phyloP scores from a whole-genome alignment of 2,888 invertebrate genomes.

The Microctonus brassicae region DNA sequence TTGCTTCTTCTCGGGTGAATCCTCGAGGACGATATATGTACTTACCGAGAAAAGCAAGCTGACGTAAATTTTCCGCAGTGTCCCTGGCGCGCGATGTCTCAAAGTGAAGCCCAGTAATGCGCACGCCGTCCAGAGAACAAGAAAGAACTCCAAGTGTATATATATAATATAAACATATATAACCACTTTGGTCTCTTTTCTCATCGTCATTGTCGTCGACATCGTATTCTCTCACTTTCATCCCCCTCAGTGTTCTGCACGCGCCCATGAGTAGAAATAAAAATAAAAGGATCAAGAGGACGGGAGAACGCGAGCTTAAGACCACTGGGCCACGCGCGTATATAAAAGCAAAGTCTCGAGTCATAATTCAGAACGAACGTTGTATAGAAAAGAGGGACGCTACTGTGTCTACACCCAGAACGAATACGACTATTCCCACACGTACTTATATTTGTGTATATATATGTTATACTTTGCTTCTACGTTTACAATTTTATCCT shows the following conservation, averaged over 20 bases:
- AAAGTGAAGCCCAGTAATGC: slow-evolving; percentile 32
- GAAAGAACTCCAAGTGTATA: background rate
- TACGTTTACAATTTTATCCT: no score
- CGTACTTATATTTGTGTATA: background rate
- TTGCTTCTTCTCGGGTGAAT: background rate
- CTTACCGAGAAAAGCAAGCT: background rate
- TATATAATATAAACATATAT: no score
- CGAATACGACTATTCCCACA: slow-evolving; percentile 15
- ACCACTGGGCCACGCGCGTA: slow-evolving; percentile 23
- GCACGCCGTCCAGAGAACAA: slow-evolving; percentile 14
- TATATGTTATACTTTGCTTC: no score
- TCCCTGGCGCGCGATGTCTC: slow-evolving; percentile 17
- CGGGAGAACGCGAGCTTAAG: slow-evolving; percentile 9
- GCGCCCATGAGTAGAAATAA: background rate
- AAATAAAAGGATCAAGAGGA: background rate
- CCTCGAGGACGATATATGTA: background rate
- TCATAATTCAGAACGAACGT: slow-evolving; percentile 55
- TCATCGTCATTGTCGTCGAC: background rate
- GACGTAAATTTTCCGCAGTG: slow-evolving; percentile 18
- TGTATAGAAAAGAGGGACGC: slow-evolving; percentile 41
- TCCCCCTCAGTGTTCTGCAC: background rate
- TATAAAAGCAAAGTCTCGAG: slow-evolving; percentile 36
- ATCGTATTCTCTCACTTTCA: no score
- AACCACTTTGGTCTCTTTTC: slow-evolving; percentile 20
- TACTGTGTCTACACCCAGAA: no score